phyloP scores from a whole-genome alignment of 2,113 vertebrate genomes.

The Pogonocichla stellata region DNA sequence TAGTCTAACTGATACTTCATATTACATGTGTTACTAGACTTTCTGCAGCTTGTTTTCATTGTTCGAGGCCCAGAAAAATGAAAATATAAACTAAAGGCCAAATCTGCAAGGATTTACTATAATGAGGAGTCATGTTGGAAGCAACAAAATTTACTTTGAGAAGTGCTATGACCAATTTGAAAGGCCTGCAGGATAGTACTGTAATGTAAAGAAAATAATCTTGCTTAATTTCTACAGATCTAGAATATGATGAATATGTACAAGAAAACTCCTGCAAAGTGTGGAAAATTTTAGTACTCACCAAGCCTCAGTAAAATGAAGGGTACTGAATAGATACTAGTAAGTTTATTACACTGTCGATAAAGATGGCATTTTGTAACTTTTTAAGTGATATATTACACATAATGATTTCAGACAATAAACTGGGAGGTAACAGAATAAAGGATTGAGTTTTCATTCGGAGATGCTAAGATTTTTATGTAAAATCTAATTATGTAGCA shows the following conservation, averaged over 20 bases:
- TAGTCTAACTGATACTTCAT: neutral
- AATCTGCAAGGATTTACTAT: neutral
- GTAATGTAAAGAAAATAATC: neutral
- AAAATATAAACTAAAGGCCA: neutral
- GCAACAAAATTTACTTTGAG: neutral
- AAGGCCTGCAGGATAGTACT: neutral
- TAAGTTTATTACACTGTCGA: neutral
- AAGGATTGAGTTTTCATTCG: neutral
- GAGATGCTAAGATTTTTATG: neutral
- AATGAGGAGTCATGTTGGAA: neutral
- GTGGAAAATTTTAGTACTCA: neutral
- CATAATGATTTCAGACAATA: neutral
- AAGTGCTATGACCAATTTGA: neutral
- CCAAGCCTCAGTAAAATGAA: neutral
- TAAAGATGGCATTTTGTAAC: neutral
- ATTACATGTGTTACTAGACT: neutral
- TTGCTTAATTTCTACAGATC: conserved; percentile 23
- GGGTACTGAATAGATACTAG: neutral
- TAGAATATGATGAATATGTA: conserved; percentile 23
- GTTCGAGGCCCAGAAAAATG: neutral
- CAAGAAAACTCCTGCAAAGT: neutral
- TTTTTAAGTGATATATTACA: conserved; percentile 42
- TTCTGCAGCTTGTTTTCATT: neutral
- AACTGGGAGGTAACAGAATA: neutral
- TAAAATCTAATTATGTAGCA: neutral